Percentiles rank a stretch among this genome's conserved stretches.
phyloP scores from a whole-genome alignment of 2,888 invertebrate species.

The Drosophila mimica region DNA sequence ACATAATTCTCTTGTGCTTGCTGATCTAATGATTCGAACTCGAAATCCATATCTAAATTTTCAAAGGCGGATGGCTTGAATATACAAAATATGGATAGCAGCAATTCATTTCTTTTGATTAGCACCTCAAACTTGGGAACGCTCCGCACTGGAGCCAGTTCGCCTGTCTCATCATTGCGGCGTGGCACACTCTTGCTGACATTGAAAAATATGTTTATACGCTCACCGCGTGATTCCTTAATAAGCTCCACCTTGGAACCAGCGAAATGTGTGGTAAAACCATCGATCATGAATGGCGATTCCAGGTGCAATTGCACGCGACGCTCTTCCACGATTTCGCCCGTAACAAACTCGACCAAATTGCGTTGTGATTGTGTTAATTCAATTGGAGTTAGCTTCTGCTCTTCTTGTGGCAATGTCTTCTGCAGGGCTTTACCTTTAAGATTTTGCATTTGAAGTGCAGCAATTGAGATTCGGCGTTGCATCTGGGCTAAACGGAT shows the following conservation, averaged over 20 bases:
- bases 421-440: slow-evolving; percentile 26
- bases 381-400: slow-evolving; percentile 3
- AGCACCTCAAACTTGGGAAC: slow-evolving; percentile 54
- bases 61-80: slow-evolving; percentile 38
- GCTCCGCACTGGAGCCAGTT: slow-evolving; percentile 37
- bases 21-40: neutral
- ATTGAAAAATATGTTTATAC: slow-evolving; percentile 44
- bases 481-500: slow-evolving; percentile 23
- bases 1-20: slow-evolving; percentile 18
- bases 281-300: slow-evolving; percentile 35
- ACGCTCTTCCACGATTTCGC: slow-evolving; percentile 52
- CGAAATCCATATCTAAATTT: slow-evolving; percentile 22
- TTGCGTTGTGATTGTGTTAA: slow-evolving; percentile 34
- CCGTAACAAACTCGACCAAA: slow-evolving; percentile 45
- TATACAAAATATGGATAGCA: slow-evolving; percentile 45
- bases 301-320: slow-evolving; percentile 40
- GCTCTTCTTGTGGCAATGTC: slow-evolving; percentile 3
- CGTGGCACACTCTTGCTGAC: slow-evolving; percentile 57
- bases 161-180: slow-evolving; percentile 25
- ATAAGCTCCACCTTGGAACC: slow-evolving; percentile 47
- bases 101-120: slow-evolving; percentile 32
- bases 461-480: slow-evolving; percentile 26
- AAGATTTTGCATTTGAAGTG: slow-evolving; percentile 29
- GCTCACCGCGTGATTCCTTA: slow-evolving; percentile 27
- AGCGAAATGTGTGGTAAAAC: slow-evolving; percentile 30